phyloP scores from a whole-genome alignment of 2,888 invertebrate genomes.

The Lasioglossum zephyrum region DNA sequence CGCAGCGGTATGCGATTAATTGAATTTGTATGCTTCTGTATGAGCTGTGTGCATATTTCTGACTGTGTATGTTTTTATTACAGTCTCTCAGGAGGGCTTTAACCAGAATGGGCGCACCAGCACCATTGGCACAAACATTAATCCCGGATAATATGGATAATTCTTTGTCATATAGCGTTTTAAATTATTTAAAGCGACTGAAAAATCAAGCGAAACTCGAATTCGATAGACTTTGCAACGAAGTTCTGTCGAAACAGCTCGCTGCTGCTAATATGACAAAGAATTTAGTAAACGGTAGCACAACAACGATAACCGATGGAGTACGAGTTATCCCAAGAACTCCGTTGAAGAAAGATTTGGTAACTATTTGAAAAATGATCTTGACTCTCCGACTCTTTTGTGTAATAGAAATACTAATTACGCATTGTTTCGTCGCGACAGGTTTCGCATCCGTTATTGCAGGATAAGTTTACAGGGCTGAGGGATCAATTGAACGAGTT shows the following conservation, averaged over 20 bases:
- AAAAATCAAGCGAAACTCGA: slow-evolving; percentile 97
- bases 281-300: slow-evolving; percentile 77
- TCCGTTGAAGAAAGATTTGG: slow-evolving; percentile 91
- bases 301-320: slow-evolving; percentile 89
- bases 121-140: slow-evolving; percentile 92
- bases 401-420: neutral
- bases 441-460: slow-evolving; percentile 90
- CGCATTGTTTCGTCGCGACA: slow-evolving; percentile 46
- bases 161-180: slow-evolving; percentile 95
- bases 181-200: slow-evolving; percentile 97
- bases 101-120: slow-evolving; percentile 95
- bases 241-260: slow-evolving; percentile 89
- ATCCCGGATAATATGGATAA: slow-evolving; percentile 97
- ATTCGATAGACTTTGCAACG: slow-evolving; percentile 94
- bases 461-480: slow-evolving; percentile 92
- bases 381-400: neutral
- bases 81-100: slow-evolving; percentile 96
- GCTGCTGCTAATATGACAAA: slow-evolving; percentile 79
- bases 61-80: slow-evolving; percentile 72
- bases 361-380: slow-evolving; percentile 76
- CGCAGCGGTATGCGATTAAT: slow-evolving; percentile 87
- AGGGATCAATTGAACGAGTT: slow-evolving; percentile 95
- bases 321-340: slow-evolving; percentile 90
- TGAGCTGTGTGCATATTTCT: too few species aligned
- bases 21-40: neutral